phyloP scores from a whole-genome alignment of 2,113 vertebrate species.

The Sinocyclocheilus grahami region DNA sequence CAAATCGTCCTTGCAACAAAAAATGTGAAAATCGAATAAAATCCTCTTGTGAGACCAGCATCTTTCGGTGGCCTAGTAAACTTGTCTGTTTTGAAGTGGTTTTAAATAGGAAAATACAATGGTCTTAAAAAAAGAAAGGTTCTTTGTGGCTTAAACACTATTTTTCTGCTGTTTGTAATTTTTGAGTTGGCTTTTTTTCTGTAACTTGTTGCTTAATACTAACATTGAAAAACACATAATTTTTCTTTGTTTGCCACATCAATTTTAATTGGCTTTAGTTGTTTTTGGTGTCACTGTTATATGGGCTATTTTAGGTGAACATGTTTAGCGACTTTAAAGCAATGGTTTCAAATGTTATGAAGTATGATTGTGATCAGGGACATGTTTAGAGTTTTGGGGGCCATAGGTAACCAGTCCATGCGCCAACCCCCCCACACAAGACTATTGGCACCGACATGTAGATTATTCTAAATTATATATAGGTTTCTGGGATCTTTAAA shows the following conservation, averaged over 20 bases:
- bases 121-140: background rate
- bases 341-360: background rate
- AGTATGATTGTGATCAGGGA: background rate
- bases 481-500: background rate
- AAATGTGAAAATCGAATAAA: background rate
- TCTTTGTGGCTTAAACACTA: background rate
- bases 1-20: background rate
- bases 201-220: background rate
- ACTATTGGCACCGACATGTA: too few relatives aligned
- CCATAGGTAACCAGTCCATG: too few relatives aligned
- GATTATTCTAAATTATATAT: background rate
- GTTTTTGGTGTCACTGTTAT: background rate
- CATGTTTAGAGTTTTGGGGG: too few relatives aligned
- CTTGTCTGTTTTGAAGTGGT: background rate
- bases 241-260: background rate
- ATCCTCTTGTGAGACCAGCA: conserved; percentile 1
- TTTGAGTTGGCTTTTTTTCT: too few relatives aligned
- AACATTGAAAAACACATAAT: background rate
- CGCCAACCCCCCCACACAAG: too few relatives aligned
- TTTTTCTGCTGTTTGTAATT: too few relatives aligned
- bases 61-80: conserved; percentile 11
- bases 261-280: background rate
- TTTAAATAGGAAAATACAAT: background rate
- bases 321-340: background rate
- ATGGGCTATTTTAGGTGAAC: background rate